phyloP scores from a whole-genome alignment of 30 jellyfish, hydroid and myxozoan species.

The Nemopilema nomurai region DNA sequence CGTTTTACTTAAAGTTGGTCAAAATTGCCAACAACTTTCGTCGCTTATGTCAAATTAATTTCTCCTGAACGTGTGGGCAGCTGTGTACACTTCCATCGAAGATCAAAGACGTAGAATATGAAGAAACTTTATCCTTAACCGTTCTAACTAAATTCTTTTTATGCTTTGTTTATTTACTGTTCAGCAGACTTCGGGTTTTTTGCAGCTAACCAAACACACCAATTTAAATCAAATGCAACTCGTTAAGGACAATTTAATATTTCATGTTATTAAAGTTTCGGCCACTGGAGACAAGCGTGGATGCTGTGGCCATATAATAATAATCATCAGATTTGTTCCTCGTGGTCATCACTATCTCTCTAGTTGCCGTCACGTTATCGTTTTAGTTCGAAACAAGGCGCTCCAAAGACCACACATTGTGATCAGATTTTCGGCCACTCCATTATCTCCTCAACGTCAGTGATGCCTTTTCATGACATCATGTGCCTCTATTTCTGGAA shows the following conservation, averaged over 20 bases:
- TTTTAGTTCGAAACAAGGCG: no score
- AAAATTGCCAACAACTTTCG: neutral
- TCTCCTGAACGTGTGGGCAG: constrained; percentile 13
- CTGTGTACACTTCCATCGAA: constrained; percentile 6
- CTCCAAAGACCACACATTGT: neutral
- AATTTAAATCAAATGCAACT: neutral
- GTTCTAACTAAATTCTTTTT: constrained; percentile 17
- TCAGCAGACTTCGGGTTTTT: constrained; percentile 12
- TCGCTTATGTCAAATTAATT: constrained; percentile 13
- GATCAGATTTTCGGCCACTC: no score
- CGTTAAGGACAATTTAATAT: neutral
- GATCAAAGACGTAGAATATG: constrained; percentile 16
- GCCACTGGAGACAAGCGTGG: neutral
- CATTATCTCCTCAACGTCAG: no score
- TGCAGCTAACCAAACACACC: constrained; percentile 37
- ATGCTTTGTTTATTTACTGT: constrained; percentile 13
- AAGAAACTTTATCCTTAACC: constrained; percentile 10
- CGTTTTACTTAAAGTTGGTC: neutral
- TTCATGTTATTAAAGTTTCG: no score
- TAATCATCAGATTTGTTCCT: neutral
- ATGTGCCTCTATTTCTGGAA: neutral
- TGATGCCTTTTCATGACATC: neutral
- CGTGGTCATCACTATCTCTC: neutral
- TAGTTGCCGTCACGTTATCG: neutral
- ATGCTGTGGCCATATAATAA: neutral